These are phyloP conservation scores for Miichthys miiuy DNA, from an alignment of 2,797 vertebrate genomes.

Conservation along the genomic window DNA sequence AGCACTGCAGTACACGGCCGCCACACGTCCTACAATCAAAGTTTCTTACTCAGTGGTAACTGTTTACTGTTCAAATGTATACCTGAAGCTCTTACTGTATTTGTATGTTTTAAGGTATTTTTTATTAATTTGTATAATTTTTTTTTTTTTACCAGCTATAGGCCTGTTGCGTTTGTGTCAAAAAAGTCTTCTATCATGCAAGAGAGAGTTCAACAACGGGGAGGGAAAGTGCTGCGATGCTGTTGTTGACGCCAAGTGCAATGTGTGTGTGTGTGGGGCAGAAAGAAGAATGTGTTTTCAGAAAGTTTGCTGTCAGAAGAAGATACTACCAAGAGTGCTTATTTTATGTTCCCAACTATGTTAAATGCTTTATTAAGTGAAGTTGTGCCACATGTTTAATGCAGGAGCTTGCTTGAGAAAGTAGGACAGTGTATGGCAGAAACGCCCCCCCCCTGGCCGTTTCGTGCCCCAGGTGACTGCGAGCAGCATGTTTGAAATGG, in stretches of 20 bases:
- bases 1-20: conserved; percentile 40
- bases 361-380: conserved; percentile 62
- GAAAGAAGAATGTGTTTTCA: conserved; percentile 11
- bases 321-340: conserved; percentile 48
- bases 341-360: conserved; percentile 46
- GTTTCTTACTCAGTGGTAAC: conserved; percentile 57
- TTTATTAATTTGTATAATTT: conserved; percentile 60
- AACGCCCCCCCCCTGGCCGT: not conserved
- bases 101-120: conserved; percentile 74
- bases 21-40: conserved; percentile 62
- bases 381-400: conserved; percentile 39
- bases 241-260: conserved; percentile 67
- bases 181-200: conserved; percentile 42
- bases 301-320: conserved; percentile 20
- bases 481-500: conserved; percentile 45
- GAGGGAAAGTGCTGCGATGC: not conserved
- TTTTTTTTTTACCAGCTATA: conserved; percentile 66
- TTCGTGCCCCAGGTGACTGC: conserved; percentile 31
- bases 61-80: conserved; percentile 73
- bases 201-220: conserved; percentile 22
- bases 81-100: conserved; percentile 78
- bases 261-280: not conserved
- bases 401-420: conserved; percentile 26
- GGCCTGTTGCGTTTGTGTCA: conserved; percentile 76
- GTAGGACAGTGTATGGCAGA: not conserved